Conservation (phyloP, 1,140 invertebrate species). For the Eriosoma lanigerum region DNA sequence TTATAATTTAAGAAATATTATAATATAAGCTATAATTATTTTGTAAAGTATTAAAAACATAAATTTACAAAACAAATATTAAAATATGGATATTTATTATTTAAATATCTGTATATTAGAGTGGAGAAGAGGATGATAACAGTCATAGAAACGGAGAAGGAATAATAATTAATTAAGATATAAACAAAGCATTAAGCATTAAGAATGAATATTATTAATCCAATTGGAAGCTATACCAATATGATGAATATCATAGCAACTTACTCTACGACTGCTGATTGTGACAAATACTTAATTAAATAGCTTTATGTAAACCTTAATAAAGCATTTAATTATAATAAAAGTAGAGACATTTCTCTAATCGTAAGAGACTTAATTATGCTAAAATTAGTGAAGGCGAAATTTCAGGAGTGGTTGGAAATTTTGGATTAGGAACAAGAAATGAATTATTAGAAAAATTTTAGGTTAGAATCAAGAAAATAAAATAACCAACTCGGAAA, state of each 20-base stretch:
- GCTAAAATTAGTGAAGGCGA: conserved; percentile 55
- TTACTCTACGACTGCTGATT: conserved; percentile 56
- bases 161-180: conserved; percentile 51
- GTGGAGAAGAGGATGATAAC: conserved; percentile 19
- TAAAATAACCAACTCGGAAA: conserved; percentile 3
- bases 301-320: conserved; percentile 54
- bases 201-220: conserved; percentile 53
- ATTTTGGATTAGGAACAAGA: conserved; percentile 54
- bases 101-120: conserved; percentile 15
- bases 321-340: conserved; percentile 45
- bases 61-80: too few species aligned
- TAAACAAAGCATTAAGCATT: conserved; percentile 17
- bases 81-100: too few species aligned
- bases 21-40: too few species aligned
- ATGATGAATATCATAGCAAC: conserved; percentile 57
- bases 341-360: conserved; percentile 53
- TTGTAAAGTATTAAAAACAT: too few species aligned
- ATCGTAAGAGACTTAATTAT: conserved; percentile 56
- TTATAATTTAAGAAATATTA: too few species aligned
- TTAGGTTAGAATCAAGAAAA: conserved; percentile 44
- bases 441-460: conserved; percentile 52
- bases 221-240: conserved; percentile 50
- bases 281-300: conserved; percentile 54
- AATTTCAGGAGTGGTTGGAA: conserved; percentile 37
- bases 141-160: conserved; percentile 52